Percentiles rank a stretch among this genome's conserved stretches.
phyloP scores from a whole-genome alignment of 2,888 invertebrate genomes.

The Cremastinae sp. region DNA sequence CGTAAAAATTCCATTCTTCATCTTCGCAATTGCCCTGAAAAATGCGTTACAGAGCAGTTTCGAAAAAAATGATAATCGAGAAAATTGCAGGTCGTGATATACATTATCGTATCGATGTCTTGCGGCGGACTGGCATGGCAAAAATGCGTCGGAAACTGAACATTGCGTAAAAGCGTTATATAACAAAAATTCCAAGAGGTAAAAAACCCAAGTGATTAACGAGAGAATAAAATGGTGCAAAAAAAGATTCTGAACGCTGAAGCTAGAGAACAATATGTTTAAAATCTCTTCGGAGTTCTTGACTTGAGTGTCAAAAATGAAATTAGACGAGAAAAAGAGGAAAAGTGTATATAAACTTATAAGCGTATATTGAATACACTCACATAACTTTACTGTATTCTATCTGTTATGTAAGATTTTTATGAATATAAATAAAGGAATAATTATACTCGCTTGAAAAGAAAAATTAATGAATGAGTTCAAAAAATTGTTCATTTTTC shows the following conservation, averaged over 20 bases:
- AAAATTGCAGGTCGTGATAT: conserved; percentile 84
- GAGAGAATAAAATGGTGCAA: not conserved
- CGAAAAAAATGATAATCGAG: conserved; percentile 17
- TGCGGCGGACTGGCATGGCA: conserved; percentile 93
- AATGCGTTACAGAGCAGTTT: not conserved
- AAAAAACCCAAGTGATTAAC: not conserved
- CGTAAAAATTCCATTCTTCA: not conserved
- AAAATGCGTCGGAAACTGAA: conserved; percentile 83
- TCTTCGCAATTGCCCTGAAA: not conserved
- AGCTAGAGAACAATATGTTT: conserved; percentile 14
- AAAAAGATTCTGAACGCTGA: conserved; percentile 6
- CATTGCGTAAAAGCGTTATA: not conserved
- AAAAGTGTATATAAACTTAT: conserved; percentile 40
- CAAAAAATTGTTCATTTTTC: too few relatives aligned
- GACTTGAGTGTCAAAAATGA: conserved; percentile 9
- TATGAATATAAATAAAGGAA: conserved; percentile 52
- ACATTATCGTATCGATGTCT: conserved; percentile 92
- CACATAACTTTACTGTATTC: conserved; percentile 40
- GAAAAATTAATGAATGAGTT: not conserved
- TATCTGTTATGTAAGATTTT: conserved; percentile 54
- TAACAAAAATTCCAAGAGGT: not conserved
- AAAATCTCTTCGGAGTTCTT: not conserved
- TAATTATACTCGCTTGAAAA: conserved; percentile 17
- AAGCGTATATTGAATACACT: conserved; percentile 41
- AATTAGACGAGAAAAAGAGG: conserved; percentile 28